Base-by-base conservation (phyloP, 2,888 invertebrate species). In the Volucella bombylans region DNA sequence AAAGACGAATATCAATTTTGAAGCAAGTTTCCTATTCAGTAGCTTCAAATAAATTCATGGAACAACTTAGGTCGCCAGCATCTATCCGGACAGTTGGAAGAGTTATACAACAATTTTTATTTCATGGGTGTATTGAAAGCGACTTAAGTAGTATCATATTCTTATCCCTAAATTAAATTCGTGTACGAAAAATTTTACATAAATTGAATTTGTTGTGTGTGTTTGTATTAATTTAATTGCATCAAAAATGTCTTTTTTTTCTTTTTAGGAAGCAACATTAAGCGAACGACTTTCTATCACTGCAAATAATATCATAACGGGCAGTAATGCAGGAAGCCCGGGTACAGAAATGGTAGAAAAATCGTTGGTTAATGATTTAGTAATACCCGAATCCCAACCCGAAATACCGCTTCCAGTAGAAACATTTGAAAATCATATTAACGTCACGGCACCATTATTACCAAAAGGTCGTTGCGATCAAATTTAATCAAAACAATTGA, bases 361-460 rank as follows among this genome's bases (percentile, higher is more conserved):
- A 6, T 2, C 38, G n/a, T 43, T 45, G 12, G n/a, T 8, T 2
- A 47, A 55, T n/a, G 55, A 65, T 23, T 47, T 39, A 47, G 38
- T 4, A 8, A 11, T 23, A 49, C 12, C 47, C 12, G 73, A 54
- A 39, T 18, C 31, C 0, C 64, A 45, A 8, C 41, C 23, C 23
- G 73, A 65, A 12, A 31, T 31, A 31, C 31, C 31, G 31, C 31
- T 31, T 4, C 31, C 31, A 6, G 10, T 9, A 2, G 73, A 65
- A 11, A 3, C 45, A 11, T 64, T 49, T 12, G 73, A 57, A 57
- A 74, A 55, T 47, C 39, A 74, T 11, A 55, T 64, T 11, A 8
- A 64, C 11, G 64, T 45, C 8, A 74, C 73, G 14, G 18, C 73
- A 55, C 73, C 65, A n/a, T 65, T 74, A 55, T 64, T 74, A 45